Percentiles rank a stretch among this genome's conserved stretches.
Evolutionary conservation across 1,140 invertebrate species (phyloP).

Genomic region (Himalopsyche phryganea): DNA sequence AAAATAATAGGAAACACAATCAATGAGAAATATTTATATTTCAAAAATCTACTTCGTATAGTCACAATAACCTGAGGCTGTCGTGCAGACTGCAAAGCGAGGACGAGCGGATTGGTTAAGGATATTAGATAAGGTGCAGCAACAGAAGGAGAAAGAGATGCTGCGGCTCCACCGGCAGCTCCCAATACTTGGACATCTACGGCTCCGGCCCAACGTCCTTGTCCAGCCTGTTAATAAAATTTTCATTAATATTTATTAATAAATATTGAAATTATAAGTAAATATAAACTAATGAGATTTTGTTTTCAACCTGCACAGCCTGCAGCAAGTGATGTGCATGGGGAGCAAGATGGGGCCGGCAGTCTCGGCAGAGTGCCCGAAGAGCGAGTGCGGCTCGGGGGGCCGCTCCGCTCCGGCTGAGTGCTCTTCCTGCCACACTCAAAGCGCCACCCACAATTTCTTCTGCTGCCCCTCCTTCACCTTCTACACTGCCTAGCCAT

Average conservation of each 20-base stretch:
- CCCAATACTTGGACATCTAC: constrained; percentile 14
- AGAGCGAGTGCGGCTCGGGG: constrained; percentile 79
- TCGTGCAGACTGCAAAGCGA: constrained; percentile 18
- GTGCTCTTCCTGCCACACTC: constrained; percentile 64
- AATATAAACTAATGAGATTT: background rate
- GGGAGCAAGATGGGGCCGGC: constrained; percentile 65
- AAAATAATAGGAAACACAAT: too few species aligned
- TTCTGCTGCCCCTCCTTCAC: constrained; percentile 55
- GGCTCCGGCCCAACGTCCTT: constrained; percentile 5
- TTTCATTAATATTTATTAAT: too few species aligned
- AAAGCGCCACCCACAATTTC: constrained; percentile 67
- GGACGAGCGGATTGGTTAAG: constrained; percentile 17
- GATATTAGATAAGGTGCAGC: constrained; percentile 17
- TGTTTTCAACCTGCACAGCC: constrained; percentile 53
- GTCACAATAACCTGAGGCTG: constrained; percentile 18
- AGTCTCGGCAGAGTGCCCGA: constrained; percentile 80
- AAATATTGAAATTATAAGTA: too few species aligned
- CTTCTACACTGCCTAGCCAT: constrained; percentile 70
- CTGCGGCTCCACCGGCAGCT: constrained; percentile 16
- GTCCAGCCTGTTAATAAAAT: constrained; percentile 3
- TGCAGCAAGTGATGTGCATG: constrained; percentile 68
- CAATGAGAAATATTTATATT: too few species aligned
- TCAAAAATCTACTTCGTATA: too few species aligned
- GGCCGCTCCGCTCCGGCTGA: constrained; percentile 66
- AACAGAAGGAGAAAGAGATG: constrained; percentile 14